Evolutionary conservation across 2,888 invertebrate species (phyloP).

Genomic region (Seira ritae): DNA sequence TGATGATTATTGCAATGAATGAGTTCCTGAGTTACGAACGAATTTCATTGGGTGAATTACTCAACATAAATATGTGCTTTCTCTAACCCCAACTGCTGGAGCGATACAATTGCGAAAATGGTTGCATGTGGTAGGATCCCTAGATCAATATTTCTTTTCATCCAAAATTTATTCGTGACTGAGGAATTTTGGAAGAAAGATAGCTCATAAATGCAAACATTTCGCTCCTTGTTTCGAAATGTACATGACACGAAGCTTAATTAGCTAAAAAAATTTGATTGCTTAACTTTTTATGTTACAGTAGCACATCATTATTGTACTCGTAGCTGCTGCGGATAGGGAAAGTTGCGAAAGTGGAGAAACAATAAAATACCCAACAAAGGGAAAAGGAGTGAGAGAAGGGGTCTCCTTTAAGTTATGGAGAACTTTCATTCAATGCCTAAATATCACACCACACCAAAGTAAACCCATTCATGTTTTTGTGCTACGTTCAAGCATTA

Average conservation of each 20-base stretch:
- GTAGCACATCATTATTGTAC: no score
- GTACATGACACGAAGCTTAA: background rate
- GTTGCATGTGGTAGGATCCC: background rate
- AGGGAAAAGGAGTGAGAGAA: no score
- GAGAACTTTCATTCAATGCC: background rate
- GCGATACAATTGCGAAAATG: no score
- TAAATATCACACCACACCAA: conserved; percentile 20
- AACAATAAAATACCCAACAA: no score
- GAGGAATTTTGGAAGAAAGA: background rate
- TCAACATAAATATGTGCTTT: no score
- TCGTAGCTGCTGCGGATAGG: no score
- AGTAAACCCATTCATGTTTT: conserved; percentile 19
- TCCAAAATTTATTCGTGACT: background rate
- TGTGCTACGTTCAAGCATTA: background rate
- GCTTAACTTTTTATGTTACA: background rate
- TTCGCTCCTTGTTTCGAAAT: background rate
- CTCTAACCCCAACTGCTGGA: no score
- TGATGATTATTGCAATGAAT: no score
- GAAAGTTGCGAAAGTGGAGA: no score
- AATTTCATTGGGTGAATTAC: background rate
- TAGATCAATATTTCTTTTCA: conserved; percentile 8
- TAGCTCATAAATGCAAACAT: conserved; percentile 7
- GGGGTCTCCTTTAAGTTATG: no score
- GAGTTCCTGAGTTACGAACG: background rate
- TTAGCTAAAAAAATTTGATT: conserved; percentile 1